phyloP scores from a whole-genome alignment of 2,888 invertebrate species.

The Molanna angustata region DNA sequence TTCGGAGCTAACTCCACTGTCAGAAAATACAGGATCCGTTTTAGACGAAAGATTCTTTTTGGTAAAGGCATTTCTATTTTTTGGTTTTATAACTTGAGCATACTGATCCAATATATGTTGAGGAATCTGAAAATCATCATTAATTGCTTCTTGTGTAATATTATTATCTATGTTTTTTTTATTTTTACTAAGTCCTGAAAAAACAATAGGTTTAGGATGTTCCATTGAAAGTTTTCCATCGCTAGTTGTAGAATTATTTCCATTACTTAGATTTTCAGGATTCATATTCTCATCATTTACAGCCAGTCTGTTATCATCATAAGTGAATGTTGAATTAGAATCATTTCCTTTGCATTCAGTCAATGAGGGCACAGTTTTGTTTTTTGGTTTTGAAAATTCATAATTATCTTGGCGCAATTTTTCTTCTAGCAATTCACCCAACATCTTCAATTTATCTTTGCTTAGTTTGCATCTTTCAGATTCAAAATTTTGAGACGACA shows the following conservation, averaged over 20 bases:
- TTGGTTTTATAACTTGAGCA: constrained; percentile 48
- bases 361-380: not conserved
- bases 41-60: constrained; percentile 15
- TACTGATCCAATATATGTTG: constrained; percentile 51
- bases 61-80: constrained; percentile 33
- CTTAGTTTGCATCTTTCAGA: constrained; percentile 43
- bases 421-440: constrained; percentile 48
- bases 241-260: not conserved
- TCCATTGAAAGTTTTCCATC: constrained; percentile 2
- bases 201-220: constrained; percentile 30
- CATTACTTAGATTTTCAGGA: not conserved
- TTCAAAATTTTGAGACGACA: constrained; percentile 34
- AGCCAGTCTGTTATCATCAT: not conserved
- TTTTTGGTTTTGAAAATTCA: constrained; percentile 22
- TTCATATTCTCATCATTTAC: not conserved
- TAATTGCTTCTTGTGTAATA: constrained; percentile 27
- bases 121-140: constrained; percentile 44
- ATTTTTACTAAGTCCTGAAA: constrained; percentile 20
- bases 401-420: constrained; percentile 51
- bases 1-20: constrained; percentile 53
- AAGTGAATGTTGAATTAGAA: not conserved
- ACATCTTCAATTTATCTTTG: constrained; percentile 45
- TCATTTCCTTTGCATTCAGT: not conserved
- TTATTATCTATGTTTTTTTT: constrained; percentile 24
- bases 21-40: constrained; percentile 42